Evolutionary conservation across 1,140 invertebrate genomes (phyloP), one percentile per base, ranked within the genome.

Genomic region (Sogatella furcifera): DNA sequence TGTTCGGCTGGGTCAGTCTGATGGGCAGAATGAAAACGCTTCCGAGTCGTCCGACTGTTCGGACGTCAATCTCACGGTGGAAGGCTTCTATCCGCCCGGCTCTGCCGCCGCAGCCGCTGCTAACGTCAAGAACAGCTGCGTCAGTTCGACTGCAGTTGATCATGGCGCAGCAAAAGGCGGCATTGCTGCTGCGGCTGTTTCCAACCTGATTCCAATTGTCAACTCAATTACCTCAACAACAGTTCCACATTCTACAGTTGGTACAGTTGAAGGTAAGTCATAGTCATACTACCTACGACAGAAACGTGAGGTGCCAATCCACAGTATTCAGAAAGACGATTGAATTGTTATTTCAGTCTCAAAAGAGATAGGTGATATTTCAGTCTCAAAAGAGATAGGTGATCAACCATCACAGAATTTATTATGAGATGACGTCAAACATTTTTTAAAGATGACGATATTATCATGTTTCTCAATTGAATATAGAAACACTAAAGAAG

Each of bases 51-150:
- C 52, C 13, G 42, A 62, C 22, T 31, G 34, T 52, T 57, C 58
- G 14, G 49, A 62, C 19, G 52, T 65, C 13, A 65, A 66, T 41
- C 62, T 66, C 31, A 66, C 66, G 21, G 64, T 67, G 22, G 66
- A 65, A 53, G 66, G 64, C 5, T 65, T 62, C 38, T 67, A 61
- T 41, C 60, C 62, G 21, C 60, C 59, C 14, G 22, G 19, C 17
- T 22, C 19, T n/a, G 42, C 46, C 14, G 34, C 59, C 14, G 22
- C 14, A 24, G 14, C 19, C 14, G 42, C 46, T 17, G 34, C 34
- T 22, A 28, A n/a, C 6, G n/a, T 28, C 41, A 58, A 41, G n/a
- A n/a, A 42, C 34, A 19, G 19, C 42, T 49, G 17, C 22, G 38
- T 54, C 41, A 49, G 52, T 42, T 17, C 41, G 31, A 38, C 34